Base-by-base conservation (phyloP, 2,797 vertebrate genomes). In the Epinephelus awoara region DNA sequence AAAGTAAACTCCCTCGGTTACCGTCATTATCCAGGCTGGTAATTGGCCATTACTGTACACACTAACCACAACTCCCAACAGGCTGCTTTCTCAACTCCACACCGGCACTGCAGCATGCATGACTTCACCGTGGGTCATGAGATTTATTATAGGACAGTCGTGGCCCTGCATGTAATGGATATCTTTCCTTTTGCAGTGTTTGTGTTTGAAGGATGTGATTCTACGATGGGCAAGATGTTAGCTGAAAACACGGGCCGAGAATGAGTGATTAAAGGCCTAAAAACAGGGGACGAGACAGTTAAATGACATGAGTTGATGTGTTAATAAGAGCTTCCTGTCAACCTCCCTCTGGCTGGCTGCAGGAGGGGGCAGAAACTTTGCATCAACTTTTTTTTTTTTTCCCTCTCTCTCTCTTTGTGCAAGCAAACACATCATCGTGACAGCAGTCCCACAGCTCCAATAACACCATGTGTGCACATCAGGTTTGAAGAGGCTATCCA, bases 401-500 rank as follows among this genome's bases (percentile, higher is more conserved):
- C 5, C 23, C 23, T 23, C 23, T 23, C 23, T 23, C 23, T 47
- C 6, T 12, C 56, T 25, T 11, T 21, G 14, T 38, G 62, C 1
- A 0, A 73, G 64, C 67, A 84, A 76, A 84, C 65, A 81, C 72
- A 82, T 86, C 81, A 75, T 52, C 0, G 52, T 82, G 77, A 88
- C 87, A 82, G 83, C 58, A 57, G 63, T 80, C 76, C 85, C 83
- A 67, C 67, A 9, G 80, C 80, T 89, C 64, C 63, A 83, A 82
- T 88, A 80, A 91, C 90, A 84, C 67, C 66, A 38, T 67, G 68
- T 80, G 71, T 68, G 80, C 71, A 64, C 70, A 71, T 75, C 83
- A 75, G 73, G 29, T 12, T 75, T 25, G 15, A 69, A 76, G 70
- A 71, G 67, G 54, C 50, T 55, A 44, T 42, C 54, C 67, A 67